phyloP scores from a whole-genome alignment of 2,113 vertebrate species.

The Sinocyclocheilus maitianheensis region DNA sequence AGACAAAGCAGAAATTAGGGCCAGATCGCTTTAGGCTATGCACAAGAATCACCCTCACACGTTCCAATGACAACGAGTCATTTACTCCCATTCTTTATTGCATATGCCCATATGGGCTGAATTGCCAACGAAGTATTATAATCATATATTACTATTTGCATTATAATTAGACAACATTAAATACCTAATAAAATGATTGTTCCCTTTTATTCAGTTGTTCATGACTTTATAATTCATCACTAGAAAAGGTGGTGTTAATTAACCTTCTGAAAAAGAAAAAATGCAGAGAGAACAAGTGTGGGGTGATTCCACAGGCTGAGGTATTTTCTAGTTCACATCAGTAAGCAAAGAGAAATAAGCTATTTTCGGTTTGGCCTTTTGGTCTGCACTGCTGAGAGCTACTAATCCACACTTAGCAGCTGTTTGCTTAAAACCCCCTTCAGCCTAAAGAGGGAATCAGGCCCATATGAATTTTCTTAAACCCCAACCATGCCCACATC shows the following conservation, averaged over 20 bases:
- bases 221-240: not conserved
- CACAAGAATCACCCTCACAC: slow-evolving; percentile 39
- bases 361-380: slow-evolving; percentile 53
- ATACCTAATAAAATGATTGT: not conserved
- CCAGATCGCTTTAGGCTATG: slow-evolving; percentile 43
- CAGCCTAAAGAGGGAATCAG: slow-evolving; percentile 56
- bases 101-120: slow-evolving; percentile 37
- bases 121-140: slow-evolving; percentile 31
- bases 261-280: not conserved
- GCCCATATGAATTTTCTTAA: slow-evolving; percentile 57
- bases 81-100: slow-evolving; percentile 45
- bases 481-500: slow-evolving; percentile 43
- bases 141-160: not conserved
- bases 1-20: slow-evolving; percentile 60
- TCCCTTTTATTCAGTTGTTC: not conserved
- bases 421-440: slow-evolving; percentile 55
- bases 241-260: not conserved
- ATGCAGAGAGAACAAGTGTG: not conserved
- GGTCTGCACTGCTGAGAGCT: slow-evolving; percentile 33
- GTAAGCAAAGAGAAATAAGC: slow-evolving; percentile 42
- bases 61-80: slow-evolving; percentile 58
- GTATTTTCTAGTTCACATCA: slow-evolving; percentile 25
- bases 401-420: slow-evolving; percentile 57
- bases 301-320: slow-evolving; percentile 14
- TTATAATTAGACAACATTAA: slow-evolving; percentile 20